Conservation (phyloP, 1,140 invertebrate species). For the Pseudomyrmex flavicornis region DNA sequence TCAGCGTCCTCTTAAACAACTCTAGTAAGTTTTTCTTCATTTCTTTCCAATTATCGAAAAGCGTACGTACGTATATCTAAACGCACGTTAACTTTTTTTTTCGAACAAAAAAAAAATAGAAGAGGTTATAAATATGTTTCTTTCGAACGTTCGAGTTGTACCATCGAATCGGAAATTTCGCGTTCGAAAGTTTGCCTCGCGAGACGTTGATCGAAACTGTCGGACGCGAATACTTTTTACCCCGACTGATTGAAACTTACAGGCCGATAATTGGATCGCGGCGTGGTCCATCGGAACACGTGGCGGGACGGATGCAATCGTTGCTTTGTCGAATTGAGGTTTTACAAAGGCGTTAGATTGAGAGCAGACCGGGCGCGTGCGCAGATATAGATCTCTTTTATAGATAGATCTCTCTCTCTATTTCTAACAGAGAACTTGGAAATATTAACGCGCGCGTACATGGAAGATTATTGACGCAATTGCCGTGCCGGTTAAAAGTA, state of each 20-base stretch:
- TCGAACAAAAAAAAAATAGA: background rate
- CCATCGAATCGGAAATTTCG: slow-evolving; percentile 30
- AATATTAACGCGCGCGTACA: background rate
- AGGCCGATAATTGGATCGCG: slow-evolving; percentile 53
- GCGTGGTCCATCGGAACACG: background rate
- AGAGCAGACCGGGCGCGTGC: background rate
- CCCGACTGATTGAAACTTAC: slow-evolving; percentile 52
- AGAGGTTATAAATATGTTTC: background rate
- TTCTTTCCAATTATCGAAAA: no score
- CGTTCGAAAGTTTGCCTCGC: slow-evolving; percentile 30
- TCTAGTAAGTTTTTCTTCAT: no score
- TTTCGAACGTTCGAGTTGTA: slow-evolving; percentile 8
- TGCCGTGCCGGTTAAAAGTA: background rate
- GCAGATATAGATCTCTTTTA: background rate
- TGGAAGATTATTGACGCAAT: background rate
- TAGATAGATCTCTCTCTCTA: background rate
- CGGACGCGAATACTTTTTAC: slow-evolving; percentile 45
- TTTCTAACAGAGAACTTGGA: background rate
- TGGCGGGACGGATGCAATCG: slow-evolving; percentile 27
- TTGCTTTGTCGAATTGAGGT: slow-evolving; percentile 28
- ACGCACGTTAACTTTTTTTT: background rate
- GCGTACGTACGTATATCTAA: background rate
- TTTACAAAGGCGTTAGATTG: background rate
- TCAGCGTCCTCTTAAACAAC: no score
- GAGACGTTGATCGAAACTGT: slow-evolving; percentile 45